Base-by-base conservation (phyloP, 2,888 invertebrate genomes). In the Lapara coniferarum region DNA sequence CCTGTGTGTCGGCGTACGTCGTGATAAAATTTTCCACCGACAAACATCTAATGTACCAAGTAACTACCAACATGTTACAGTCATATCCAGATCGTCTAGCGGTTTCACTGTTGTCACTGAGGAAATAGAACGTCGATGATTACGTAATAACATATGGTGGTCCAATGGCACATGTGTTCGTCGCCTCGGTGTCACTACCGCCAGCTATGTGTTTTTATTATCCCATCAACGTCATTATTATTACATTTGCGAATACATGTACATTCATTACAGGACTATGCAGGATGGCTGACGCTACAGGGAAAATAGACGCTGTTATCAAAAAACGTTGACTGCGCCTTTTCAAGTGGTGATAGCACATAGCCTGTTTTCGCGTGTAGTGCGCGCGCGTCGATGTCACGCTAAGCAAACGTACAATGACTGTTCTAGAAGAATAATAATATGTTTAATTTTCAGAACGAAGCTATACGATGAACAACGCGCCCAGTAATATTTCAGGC, bases 231-330 rank as follows among this genome's bases (percentile, higher is more conserved):
- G 72, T 80, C 77, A 71, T 76, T 73, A 78, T 82, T 77, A 83
- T 79, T 75, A 78, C 77, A 77, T 75, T 55, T 73, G 77, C 77
- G 74, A 81, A 79, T 81, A 25, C 25, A 66, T 49, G 52, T 66
- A 87, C 84, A 88, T 86, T 89, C 77, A 80, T 81, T 81, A 80
- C 79, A 81, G 78, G 85, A 82, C 82, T 81, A 85, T 85, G 84
- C 84, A 84, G 87, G 84, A 85, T 83, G 83, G 85, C 83, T 85
- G 88, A 88, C 89, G 90, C 83, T 85, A 90, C 86, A 88, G 89
- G 91, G 88, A 91, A 91, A 91, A 92, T 87, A 87, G 84, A 82
- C 84, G 87, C 80, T 92, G 91, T 93, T 92, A 93, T 92, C 92
- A 90, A 89, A 85, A 86, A 86, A 86, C 89, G 89, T 86, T 87